phyloP scores from a whole-genome alignment of 2,797 vertebrate genomes.

The Pyrocephalus nanus region DNA sequence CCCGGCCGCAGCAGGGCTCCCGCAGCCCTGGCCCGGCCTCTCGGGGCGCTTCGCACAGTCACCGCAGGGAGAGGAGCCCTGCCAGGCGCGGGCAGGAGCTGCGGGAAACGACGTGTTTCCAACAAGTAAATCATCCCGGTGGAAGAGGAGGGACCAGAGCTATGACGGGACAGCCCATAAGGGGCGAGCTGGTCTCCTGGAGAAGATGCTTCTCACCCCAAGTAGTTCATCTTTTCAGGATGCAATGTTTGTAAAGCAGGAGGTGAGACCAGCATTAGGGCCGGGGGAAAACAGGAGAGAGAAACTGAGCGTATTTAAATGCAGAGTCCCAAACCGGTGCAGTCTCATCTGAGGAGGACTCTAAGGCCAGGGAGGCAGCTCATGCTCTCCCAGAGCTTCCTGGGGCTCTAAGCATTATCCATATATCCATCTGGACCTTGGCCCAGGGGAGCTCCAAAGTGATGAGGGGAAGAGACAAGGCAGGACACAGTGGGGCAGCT shows the following conservation, averaged over 20 bases:
- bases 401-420: neutral
- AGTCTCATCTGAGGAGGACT: neutral
- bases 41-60: neutral
- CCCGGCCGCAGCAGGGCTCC: neutral
- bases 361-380: neutral
- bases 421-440: too few species aligned
- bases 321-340: neutral
- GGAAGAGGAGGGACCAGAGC: neutral
- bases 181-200: neutral
- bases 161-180: neutral
- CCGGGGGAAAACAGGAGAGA: accelerated
- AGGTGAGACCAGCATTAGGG: accelerated
- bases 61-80: neutral
- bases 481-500: neutral
- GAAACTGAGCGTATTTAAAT: neutral
- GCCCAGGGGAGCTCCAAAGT: accelerated
- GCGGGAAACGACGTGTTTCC: neutral
- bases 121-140: neutral
- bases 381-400: too few species aligned
- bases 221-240: neutral
- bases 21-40: neutral
- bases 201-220: neutral
- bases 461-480: neutral
- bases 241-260: neutral
- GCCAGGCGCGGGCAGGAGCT: neutral